A percentile compares a stretch with the other conserved stretches of the same genome.
These are phyloP conservation scores for Apostichopus parvimensis DNA, from an alignment of 35 echinoderm and acorn worm genomes.

Conservation along the genomic window DNA sequence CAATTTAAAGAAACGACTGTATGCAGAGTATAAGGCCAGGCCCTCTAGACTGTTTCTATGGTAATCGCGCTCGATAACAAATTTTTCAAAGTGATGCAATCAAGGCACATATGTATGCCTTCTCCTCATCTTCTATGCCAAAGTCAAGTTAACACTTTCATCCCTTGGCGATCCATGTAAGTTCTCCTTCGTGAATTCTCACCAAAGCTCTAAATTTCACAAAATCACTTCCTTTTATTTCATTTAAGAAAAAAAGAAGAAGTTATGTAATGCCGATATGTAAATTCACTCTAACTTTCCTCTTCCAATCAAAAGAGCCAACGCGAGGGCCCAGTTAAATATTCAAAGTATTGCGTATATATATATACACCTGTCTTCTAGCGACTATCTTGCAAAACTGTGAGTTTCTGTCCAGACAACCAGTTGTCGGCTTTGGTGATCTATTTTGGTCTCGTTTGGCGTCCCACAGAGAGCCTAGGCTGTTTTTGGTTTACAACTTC, in stretches of 20 bases:
- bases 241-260: background rate
- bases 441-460: slow-evolving; percentile 49
- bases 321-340: slow-evolving; percentile 33
- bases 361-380: background rate
- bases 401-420: slow-evolving; percentile 2
- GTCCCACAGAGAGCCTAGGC: slow-evolving; percentile 57
- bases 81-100: background rate
- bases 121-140: too few relatives aligned
- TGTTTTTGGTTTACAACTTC: slow-evolving; percentile 50
- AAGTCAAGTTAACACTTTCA: too few relatives aligned
- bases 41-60: background rate
- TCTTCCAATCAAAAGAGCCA: slow-evolving; percentile 5
- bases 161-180: too few relatives aligned
- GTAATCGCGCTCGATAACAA: background rate
- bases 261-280: background rate
- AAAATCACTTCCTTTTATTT: too few relatives aligned
- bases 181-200: too few relatives aligned
- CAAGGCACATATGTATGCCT: background rate
- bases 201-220: too few relatives aligned
- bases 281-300: background rate
- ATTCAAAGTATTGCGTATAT: slow-evolving; percentile 30
- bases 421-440: slow-evolving; percentile 4
- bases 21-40: too few relatives aligned
- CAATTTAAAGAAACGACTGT: too few relatives aligned
- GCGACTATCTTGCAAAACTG: background rate